phyloP scores from a whole-genome alignment of 2,797 vertebrate species.

The Chanos chanos region DNA sequence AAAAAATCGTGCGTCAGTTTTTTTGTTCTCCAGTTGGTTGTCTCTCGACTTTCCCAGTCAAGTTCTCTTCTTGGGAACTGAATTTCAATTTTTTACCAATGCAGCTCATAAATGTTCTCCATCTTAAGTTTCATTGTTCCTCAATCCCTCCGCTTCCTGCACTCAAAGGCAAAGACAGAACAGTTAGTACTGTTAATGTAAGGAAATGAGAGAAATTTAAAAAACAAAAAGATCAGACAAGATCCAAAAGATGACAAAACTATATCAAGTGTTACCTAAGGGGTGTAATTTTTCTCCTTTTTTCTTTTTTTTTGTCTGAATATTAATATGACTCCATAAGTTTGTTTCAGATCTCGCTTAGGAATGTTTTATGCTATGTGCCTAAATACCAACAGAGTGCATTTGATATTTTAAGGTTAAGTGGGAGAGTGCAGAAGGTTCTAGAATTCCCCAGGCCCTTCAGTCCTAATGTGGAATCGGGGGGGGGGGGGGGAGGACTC shows the following conservation, averaged over 20 bases:
- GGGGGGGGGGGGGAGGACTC: conserved; percentile 45
- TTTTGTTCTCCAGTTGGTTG: too few species aligned
- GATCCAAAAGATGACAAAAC: conserved; percentile 32
- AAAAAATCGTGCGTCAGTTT: too few species aligned
- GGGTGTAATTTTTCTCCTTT: conserved; percentile 15
- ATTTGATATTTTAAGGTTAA: background rate
- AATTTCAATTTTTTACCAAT: too few species aligned
- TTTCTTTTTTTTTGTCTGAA: conserved; percentile 24
- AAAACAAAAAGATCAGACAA: conserved; percentile 39
- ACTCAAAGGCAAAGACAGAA: background rate
- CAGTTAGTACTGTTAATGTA: background rate
- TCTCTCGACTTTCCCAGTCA: too few species aligned
- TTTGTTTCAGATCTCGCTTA: conserved; percentile 35
- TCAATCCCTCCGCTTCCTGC: background rate
- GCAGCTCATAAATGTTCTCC: background rate
- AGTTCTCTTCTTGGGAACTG: too few species aligned
- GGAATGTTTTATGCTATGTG: conserved; percentile 25
- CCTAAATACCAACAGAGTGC: conserved; percentile 33
- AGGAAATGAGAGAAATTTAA: conserved; percentile 29
- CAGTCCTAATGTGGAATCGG: conserved; percentile 25
- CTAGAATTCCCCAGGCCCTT: too few species aligned
- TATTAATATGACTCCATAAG: conserved; percentile 28
- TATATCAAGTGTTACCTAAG: conserved; percentile 16
- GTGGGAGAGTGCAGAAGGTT: background rate
- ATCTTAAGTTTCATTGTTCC: background rate